Percentiles rank a stretch among this genome's conserved stretches.
These are phyloP conservation scores for Cydia splendana DNA, from an alignment of 1,140 invertebrate species.

Conservation along the genomic window DNA sequence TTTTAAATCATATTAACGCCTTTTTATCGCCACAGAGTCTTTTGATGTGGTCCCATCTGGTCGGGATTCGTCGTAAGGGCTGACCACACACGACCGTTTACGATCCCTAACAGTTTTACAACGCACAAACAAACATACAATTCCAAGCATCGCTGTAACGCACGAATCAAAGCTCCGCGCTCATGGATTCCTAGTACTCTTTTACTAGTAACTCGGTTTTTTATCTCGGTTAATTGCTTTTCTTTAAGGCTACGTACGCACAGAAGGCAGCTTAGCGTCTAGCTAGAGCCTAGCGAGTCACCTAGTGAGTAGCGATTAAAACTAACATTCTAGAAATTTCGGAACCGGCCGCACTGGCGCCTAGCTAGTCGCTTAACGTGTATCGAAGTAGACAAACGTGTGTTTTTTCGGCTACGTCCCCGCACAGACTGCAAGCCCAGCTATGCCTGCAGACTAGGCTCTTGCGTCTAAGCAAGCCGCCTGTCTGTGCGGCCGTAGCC, in stretches of 20 bases:
- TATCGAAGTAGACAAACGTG: too few species aligned
- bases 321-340: too few species aligned
- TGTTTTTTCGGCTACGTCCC: too few species aligned
- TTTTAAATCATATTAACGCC: slow-evolving; percentile 69
- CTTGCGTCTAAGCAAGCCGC: too few species aligned
- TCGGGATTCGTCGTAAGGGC: slow-evolving; percentile 75
- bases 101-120: slow-evolving; percentile 74
- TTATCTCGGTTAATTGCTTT: slow-evolving; percentile 30
- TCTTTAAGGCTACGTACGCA: background rate
- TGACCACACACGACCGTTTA: slow-evolving; percentile 78
- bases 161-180: slow-evolving; percentile 62
- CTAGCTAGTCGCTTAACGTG: too few species aligned
- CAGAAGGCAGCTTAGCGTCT: too few species aligned
- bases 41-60: slow-evolving; percentile 76
- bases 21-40: slow-evolving; percentile 68
- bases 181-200: slow-evolving; percentile 19
- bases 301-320: too few species aligned
- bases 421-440: too few species aligned
- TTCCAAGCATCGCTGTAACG: slow-evolving; percentile 68
- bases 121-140: slow-evolving; percentile 71
- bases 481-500: too few species aligned
- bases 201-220: slow-evolving; percentile 23
- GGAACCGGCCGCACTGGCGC: too few species aligned
- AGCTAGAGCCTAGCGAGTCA: too few species aligned
- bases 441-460: too few species aligned